Evolutionary conservation across 1,140 invertebrate species (phyloP), one percentile per base, ranked within the genome.

Genomic region (Eurosta solidaginis): DNA sequence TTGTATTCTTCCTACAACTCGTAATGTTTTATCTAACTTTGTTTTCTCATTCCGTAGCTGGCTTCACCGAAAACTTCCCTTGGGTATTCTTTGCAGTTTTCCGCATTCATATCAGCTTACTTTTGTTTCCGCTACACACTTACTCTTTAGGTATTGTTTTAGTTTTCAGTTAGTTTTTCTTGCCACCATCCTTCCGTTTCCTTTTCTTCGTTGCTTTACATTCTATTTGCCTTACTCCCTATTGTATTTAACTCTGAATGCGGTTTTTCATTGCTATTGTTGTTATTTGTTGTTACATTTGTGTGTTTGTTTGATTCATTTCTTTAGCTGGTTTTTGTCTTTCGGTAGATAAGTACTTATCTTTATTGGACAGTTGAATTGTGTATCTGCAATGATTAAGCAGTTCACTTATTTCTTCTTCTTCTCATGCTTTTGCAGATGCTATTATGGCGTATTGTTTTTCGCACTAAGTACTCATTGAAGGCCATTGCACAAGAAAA

Each of bases 281-380:
- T 33, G n/a, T 54, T 40, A 33, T 68, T 68, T 40, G 59, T 33
- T 59, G 27, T 59, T 59, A 50, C 22, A 2, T 52, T 27, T 1
- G 2, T 40, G 3, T 17, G 9, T 3, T 59, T 33, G 27, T 29
- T 20, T 68, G 17, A 20, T 5, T 22, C 9, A n/a, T 68, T 40
- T 29, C 14, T 5, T 29, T 68, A 36, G 5, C 40, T 20, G 36
- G 59, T 36, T 68, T 68, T 68, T 68, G 59, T 68, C 59, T 68
- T 22, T 40, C n/a, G 59, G 59, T 29, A 68, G 59, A 40, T 20
- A 40, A 40, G 59, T 68, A 68, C 59, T 68, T 68, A 68, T 68
- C 59, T 68, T 68, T 68, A 68, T 68, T 68, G 59, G 59, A 68
- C 59, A 68, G 59, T 68, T 68, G 59, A 68, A 68, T 68, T 68